phyloP scores from a whole-genome alignment of 2,888 invertebrate genomes.

The Phrixothrix hirtus region DNA sequence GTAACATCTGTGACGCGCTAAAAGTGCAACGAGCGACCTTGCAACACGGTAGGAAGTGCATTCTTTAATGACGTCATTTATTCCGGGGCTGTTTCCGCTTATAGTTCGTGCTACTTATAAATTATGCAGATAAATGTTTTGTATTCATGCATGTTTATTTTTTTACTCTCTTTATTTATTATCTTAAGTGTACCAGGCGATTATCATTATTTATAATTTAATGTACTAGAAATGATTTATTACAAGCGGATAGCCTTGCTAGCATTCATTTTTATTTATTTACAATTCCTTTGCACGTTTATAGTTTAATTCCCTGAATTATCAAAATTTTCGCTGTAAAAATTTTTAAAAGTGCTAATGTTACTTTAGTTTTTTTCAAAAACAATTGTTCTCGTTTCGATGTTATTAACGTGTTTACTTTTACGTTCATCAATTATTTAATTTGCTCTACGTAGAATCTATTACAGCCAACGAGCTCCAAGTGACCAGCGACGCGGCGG shows the following conservation, averaged over 20 bases:
- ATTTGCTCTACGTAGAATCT: too few relatives aligned
- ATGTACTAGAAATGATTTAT: neutral
- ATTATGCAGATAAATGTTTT: neutral
- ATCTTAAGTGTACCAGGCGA: neutral
- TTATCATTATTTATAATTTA: neutral
- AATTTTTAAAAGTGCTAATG: too few relatives aligned
- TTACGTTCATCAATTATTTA: too few relatives aligned
- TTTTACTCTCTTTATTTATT: neutral
- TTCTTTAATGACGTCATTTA: constrained; percentile 23
- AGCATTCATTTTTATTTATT: neutral
- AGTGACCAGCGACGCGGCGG: too few relatives aligned
- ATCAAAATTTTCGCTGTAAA: too few relatives aligned
- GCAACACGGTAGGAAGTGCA: constrained; percentile 25
- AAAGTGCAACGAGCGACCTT: constrained; percentile 25
- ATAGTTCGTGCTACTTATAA: neutral
- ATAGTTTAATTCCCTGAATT: too few relatives aligned
- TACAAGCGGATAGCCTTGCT: neutral
- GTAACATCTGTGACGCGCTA: constrained; percentile 11
- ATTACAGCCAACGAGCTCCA: too few relatives aligned
- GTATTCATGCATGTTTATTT: neutral
- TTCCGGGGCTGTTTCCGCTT: constrained; percentile 12
- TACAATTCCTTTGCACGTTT: too few relatives aligned
- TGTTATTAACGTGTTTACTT: too few relatives aligned
- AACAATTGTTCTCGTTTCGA: too few relatives aligned
- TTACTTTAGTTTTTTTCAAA: too few relatives aligned